Evolutionary conservation across 2,888 invertebrate species (phyloP).

Genomic region (Aspidiotus destructor): DNA sequence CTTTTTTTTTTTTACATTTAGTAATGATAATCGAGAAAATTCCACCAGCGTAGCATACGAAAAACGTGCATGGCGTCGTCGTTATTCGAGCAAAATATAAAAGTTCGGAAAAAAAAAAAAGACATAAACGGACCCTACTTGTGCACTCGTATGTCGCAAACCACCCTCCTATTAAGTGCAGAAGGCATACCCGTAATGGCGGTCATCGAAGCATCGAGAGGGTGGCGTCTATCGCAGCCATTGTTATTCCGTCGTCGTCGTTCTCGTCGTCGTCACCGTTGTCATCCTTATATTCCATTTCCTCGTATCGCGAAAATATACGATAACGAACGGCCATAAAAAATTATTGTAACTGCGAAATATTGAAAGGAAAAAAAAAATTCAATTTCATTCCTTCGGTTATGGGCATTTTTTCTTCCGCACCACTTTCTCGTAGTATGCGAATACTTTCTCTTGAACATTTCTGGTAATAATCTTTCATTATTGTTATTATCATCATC

Average conservation of each 20-base stretch:
- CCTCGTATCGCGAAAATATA: not conserved
- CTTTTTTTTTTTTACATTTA: no score
- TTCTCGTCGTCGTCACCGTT: not conserved
- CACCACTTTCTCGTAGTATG: not conserved
- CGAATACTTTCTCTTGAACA: no score
- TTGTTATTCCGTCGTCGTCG: slow-evolving; percentile 20
- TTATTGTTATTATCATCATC: no score
- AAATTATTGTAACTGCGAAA: slow-evolving; percentile 10
- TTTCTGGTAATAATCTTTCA: no score
- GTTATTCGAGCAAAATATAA: not conserved
- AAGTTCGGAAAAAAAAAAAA: not conserved
- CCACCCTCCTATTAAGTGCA: slow-evolving; percentile 8
- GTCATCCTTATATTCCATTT: no score
- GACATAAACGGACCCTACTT: slow-evolving; percentile 7
- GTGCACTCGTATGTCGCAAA: not conserved
- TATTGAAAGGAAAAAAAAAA: slow-evolving; percentile 5
- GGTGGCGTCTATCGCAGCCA: slow-evolving; percentile 32
- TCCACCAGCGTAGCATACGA: not conserved
- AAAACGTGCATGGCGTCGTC: not conserved
- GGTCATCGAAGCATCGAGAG: slow-evolving; percentile 27
- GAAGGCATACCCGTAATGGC: slow-evolving; percentile 25
- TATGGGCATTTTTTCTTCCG: not conserved
- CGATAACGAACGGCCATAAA: slow-evolving; percentile 4
- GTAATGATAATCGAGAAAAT: not conserved
- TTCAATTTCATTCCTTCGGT: slow-evolving; percentile 6